These are phyloP conservation scores for Gari tellinella DNA, from an alignment of 2,888 invertebrate species.

Conservation along the genomic window DNA sequence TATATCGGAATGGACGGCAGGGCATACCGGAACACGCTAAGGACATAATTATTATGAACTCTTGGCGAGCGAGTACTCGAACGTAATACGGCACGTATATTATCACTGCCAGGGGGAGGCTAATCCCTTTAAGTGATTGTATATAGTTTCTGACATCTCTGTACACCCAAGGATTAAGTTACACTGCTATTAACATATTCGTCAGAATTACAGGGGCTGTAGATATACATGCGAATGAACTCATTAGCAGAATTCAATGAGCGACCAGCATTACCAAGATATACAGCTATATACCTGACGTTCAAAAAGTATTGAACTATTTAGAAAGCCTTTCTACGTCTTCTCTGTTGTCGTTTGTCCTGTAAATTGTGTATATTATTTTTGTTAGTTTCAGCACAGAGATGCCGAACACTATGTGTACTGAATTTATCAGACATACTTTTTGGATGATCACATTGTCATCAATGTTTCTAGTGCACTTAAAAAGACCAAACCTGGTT, in stretches of 20 bases:
- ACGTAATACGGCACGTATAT: no score
- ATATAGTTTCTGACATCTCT: constrained; percentile 26
- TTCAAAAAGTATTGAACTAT: neutral
- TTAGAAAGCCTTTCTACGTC: neutral
- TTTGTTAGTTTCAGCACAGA: neutral
- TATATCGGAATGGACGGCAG: no score
- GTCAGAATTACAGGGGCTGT: no score
- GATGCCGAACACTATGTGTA: constrained; percentile 4
- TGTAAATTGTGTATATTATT: constrained; percentile 5
- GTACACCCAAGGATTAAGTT: constrained; percentile 19
- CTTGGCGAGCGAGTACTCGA: no score
- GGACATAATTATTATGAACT: no score
- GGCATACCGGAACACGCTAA: no score
- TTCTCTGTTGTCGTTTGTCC: neutral
- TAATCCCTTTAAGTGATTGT: constrained; percentile 2
- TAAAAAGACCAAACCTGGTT: neutral
- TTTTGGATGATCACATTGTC: neutral
- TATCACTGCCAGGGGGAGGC: no score
- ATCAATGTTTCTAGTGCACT: neutral
- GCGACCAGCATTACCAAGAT: neutral
- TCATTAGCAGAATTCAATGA: neutral
- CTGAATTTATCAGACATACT: neutral
- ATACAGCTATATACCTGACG: neutral
- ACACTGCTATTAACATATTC: constrained; percentile 20
- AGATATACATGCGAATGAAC: no score